Evolutionary conservation across 2,797 vertebrate genomes (phyloP).

Genomic region (Macrochelys suwanniensis): DNA sequence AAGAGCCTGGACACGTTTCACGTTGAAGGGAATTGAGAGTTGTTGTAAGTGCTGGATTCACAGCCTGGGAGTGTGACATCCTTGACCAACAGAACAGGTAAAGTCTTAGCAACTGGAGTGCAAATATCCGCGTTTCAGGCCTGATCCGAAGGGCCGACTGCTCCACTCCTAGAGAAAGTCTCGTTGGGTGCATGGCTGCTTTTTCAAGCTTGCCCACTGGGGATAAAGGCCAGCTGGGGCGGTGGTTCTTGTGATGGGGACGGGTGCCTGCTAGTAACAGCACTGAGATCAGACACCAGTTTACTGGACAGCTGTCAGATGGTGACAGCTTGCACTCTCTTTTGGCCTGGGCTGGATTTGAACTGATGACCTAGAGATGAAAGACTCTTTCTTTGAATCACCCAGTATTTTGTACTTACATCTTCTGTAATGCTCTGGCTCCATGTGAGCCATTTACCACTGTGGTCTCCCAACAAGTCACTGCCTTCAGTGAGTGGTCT

Average conservation of each 20-base stretch:
- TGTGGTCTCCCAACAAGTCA: not conserved
- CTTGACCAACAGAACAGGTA: not conserved
- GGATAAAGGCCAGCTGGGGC: not conserved
- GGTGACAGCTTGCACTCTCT: conserved; percentile 52
- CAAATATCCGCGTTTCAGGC: not conserved
- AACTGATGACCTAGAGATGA: conserved; percentile 60
- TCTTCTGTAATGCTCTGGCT: not conserved
- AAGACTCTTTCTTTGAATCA: conserved; percentile 21
- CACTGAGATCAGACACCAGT: conserved; percentile 32
- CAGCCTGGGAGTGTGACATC: not conserved
- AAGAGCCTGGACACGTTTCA: not conserved
- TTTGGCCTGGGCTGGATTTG: conserved; percentile 43
- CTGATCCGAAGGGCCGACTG: not conserved
- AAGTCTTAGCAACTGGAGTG: not conserved
- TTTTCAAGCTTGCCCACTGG: not conserved
- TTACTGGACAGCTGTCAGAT: conserved; percentile 47
- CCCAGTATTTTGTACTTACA: not conserved
- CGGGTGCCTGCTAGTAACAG: not conserved
- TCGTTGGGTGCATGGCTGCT: not conserved
- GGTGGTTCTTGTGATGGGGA: not conserved
- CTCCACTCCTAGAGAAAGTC: too few relatives aligned
- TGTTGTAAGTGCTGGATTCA: not conserved
- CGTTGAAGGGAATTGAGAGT: accelerated
- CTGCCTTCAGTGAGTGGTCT: not conserved
- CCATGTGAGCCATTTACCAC: not conserved